A percentile compares a stretch with the other conserved stretches of the same genome.
phyloP scores from a whole-genome alignment of 2,888 invertebrate species.

The Augochlorella aurata region DNA sequence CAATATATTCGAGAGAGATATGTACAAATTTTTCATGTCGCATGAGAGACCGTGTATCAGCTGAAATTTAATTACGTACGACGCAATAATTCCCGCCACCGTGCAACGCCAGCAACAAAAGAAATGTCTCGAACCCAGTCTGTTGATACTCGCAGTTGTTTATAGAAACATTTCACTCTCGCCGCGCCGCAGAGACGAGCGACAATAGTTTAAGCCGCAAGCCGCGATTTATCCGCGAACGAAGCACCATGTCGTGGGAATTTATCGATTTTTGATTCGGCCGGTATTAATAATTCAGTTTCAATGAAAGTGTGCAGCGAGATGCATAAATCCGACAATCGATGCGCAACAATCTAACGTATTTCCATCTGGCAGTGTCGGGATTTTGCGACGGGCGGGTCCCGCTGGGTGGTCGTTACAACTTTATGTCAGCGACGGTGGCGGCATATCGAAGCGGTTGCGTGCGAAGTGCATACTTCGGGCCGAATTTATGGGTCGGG shows the following conservation, averaged over 20 bases:
- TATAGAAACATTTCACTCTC: no score
- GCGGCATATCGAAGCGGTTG: slow-evolving; percentile 48
- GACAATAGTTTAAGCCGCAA: background rate
- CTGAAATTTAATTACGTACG: no score
- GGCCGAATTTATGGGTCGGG: slow-evolving; percentile 59
- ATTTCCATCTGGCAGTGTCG: slow-evolving; percentile 2
- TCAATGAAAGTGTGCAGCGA: background rate
- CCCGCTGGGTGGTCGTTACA: slow-evolving; percentile 50
- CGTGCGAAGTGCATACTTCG: slow-evolving; percentile 61
- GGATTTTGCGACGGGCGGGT: background rate
- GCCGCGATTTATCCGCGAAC: background rate
- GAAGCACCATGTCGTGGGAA: background rate
- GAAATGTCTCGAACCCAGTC: no score
- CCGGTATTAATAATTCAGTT: slow-evolving; percentile 5
- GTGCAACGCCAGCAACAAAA: no score
- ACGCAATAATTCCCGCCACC: no score
- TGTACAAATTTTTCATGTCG: no score
- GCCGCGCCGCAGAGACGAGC: no score
- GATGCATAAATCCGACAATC: slow-evolving; percentile 5
- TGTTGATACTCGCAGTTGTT: no score
- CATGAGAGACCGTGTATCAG: no score
- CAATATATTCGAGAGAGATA: no score
- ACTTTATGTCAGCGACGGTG: slow-evolving; percentile 40
- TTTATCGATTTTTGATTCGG: background rate
- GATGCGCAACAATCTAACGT: slow-evolving; percentile 11